These are phyloP conservation scores for Hololepta plana DNA, from an alignment of 2,888 invertebrate genomes.

Conservation along the genomic window DNA sequence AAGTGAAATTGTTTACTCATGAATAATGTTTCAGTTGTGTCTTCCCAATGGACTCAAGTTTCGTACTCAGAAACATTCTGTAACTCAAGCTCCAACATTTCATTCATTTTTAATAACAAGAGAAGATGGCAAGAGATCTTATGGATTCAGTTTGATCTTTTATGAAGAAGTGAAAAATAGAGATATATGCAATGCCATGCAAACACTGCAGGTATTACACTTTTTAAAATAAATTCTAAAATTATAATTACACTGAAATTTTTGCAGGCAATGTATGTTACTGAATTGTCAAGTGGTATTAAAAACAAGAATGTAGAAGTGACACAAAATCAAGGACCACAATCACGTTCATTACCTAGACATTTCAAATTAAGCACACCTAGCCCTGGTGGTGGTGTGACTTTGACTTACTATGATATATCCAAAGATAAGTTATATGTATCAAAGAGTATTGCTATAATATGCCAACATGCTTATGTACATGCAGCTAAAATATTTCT, in stretches of 20 bases:
- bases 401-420: conserved; percentile 79
- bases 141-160: conserved; percentile 89
- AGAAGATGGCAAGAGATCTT: conserved; percentile 88
- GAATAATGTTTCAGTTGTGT: conserved; percentile 61
- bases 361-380: conserved; percentile 61
- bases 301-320: conserved; percentile 43
- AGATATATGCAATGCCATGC: conserved; percentile 90
- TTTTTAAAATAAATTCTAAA: background rate
- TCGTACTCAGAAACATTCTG: conserved; percentile 78
- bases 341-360: conserved; percentile 71
- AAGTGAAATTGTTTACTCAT: background rate
- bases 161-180: conserved; percentile 89
- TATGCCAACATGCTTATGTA: conserved; percentile 82
- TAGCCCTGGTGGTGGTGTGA: conserved; percentile 18
- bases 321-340: conserved; percentile 38
- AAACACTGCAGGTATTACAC: conserved; percentile 62
- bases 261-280: conserved; percentile 70
- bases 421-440: conserved; percentile 89
- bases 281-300: conserved; percentile 72
- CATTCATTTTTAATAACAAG: conserved; percentile 95
- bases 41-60: conserved; percentile 89
- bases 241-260: conserved; percentile 10
- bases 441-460: conserved; percentile 84
- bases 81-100: conserved; percentile 64
- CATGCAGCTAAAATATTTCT: conserved; percentile 74